phyloP scores from a whole-genome alignment of 2,113 vertebrate species.

The Dromaius novaehollandiae region DNA sequence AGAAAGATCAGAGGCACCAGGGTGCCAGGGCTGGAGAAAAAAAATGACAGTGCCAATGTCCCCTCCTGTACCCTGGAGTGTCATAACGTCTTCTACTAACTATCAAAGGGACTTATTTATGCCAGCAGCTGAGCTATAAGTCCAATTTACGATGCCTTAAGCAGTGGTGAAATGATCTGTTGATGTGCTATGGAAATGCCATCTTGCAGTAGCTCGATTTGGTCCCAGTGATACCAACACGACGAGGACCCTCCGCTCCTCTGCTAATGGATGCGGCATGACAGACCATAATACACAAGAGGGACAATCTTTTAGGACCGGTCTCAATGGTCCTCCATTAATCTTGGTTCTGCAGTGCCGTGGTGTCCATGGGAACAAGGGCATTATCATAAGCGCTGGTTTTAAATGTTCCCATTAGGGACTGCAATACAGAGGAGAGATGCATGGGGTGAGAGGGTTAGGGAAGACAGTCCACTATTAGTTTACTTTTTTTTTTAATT shows the following conservation, averaged over 20 bases:
- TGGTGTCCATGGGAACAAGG: constrained; percentile 81
- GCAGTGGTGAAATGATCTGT: constrained; percentile 87
- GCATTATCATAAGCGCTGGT: constrained; percentile 76
- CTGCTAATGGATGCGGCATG: constrained; percentile 77
- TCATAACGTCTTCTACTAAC: constrained; percentile 97
- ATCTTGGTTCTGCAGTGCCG: constrained; percentile 75
- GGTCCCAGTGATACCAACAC: constrained; percentile 79
- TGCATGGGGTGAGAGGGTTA: constrained; percentile 24
- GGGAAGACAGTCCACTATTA: constrained; percentile 38
- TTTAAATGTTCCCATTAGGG: constrained; percentile 74
- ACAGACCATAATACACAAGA: constrained; percentile 76
- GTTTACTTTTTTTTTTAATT: constrained; percentile 21
- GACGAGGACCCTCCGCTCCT: constrained; percentile 76
- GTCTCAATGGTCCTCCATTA: constrained; percentile 76
- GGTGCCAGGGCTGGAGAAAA: constrained; percentile 90
- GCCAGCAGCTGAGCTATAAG: constrained; percentile 96
- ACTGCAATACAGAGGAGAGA: constrained; percentile 48
- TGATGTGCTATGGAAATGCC: constrained; percentile 90
- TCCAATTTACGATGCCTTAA: constrained; percentile 96
- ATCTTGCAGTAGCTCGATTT: constrained; percentile 82
- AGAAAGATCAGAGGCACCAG: constrained; percentile 95
- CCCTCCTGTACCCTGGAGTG: constrained; percentile 94
- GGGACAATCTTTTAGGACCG: constrained; percentile 78
- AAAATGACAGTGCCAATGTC: constrained; percentile 93
- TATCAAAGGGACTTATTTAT: constrained; percentile 99